Evolutionary conservation across 2,888 invertebrate genomes (phyloP).

Genomic region (Hemaris fuciformis): DNA sequence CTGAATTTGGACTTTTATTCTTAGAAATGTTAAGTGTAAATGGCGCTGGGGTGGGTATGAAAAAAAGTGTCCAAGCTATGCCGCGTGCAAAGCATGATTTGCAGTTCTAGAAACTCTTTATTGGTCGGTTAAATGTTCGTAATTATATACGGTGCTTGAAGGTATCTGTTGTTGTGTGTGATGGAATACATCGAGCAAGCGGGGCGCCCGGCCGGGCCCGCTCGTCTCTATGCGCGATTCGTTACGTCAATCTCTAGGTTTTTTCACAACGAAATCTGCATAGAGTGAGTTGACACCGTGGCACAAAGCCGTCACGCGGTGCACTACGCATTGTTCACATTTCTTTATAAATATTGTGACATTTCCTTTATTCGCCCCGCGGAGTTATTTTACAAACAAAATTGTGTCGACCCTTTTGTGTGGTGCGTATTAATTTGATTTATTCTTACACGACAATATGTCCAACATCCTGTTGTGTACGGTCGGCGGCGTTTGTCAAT

Average conservation of each 20-base stretch:
- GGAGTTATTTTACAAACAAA: slow-evolving; percentile 72
- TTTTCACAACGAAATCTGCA: slow-evolving; percentile 73
- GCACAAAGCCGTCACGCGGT: slow-evolving; percentile 69
- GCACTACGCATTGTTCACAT: slow-evolving; percentile 65
- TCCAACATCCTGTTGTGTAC: slow-evolving; percentile 66
- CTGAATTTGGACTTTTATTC: slow-evolving; percentile 1
- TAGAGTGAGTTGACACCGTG: slow-evolving; percentile 76
- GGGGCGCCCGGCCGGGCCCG: slow-evolving; percentile 58
- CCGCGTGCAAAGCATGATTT: neutral
- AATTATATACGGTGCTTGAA: slow-evolving; percentile 76
- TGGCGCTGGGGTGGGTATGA: neutral
- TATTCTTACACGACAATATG: slow-evolving; percentile 74
- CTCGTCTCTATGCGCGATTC: slow-evolving; percentile 56
- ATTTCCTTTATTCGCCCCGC: slow-evolving; percentile 74
- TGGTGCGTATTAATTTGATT: slow-evolving; percentile 76
- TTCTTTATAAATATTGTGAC: slow-evolving; percentile 82
- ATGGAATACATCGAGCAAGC: slow-evolving; percentile 50
- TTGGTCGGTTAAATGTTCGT: slow-evolving; percentile 65
- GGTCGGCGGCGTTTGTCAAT: slow-evolving; percentile 70
- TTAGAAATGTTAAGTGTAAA: neutral
- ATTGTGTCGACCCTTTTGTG: slow-evolving; percentile 75
- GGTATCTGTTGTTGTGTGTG: slow-evolving; percentile 63
- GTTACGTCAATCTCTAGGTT: slow-evolving; percentile 77
- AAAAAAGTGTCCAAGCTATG: neutral
- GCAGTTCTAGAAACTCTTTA: slow-evolving; percentile 69